phyloP scores from a whole-genome alignment of 2,113 vertebrate species.

The Nothoprocta perdicaria region DNA sequence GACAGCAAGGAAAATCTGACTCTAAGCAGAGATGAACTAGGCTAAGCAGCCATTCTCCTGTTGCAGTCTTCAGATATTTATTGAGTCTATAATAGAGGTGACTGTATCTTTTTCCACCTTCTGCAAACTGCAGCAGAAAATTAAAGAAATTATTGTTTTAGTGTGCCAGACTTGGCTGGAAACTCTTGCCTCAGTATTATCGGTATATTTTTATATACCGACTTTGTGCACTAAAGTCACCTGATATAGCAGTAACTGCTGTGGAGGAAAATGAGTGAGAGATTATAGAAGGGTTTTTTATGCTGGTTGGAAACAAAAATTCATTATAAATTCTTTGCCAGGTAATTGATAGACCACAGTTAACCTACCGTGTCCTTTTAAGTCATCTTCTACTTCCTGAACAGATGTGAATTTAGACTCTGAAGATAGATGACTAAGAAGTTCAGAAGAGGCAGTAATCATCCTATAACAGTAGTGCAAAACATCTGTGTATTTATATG shows the following conservation, averaged over 20 bases:
- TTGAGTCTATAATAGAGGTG: not conserved
- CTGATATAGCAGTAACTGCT: not conserved
- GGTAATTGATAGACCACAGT: not conserved
- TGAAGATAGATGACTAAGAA: not conserved
- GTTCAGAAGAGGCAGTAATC: not conserved
- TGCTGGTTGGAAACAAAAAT: not conserved
- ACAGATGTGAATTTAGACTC: not conserved
- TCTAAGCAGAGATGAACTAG: not conserved
- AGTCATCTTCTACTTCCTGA: not conserved
- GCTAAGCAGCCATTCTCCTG: not conserved
- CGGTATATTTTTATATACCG: not conserved
- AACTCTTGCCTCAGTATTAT: not conserved
- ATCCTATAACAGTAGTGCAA: not conserved
- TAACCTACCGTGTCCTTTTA: not conserved
- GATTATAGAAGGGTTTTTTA: not conserved
- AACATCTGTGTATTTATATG: not conserved
- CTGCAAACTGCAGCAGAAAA: not conserved
- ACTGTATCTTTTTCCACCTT: not conserved
- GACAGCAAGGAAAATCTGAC: not conserved
- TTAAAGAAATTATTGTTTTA: not conserved
- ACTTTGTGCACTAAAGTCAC: not conserved
- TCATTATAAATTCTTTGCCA: not conserved
- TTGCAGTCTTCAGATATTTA: not conserved
- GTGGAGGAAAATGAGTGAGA: not conserved
- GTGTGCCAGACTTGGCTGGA: not conserved